These are phyloP conservation scores for Drosophila imparisetae DNA, from an alignment of 2,888 invertebrate species.

Conservation along the genomic window DNA sequence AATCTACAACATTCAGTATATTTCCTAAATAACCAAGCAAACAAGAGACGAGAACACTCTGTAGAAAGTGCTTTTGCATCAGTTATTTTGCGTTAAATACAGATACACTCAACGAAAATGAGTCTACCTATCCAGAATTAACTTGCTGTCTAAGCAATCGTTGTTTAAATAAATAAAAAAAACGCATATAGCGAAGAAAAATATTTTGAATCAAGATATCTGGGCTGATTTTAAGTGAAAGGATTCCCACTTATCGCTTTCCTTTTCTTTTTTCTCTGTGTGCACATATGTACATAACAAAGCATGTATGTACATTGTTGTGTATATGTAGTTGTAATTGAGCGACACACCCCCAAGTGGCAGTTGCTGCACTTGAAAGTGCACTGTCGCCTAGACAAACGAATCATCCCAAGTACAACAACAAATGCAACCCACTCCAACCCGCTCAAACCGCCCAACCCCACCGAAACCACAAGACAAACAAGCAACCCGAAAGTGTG, in stretches of 20 bases:
- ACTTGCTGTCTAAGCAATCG: not conserved
- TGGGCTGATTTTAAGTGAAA: not conserved
- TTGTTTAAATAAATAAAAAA: not conserved
- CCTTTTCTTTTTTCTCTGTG: not conserved
- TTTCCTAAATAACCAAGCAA: conserved; percentile 16
- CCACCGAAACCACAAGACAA: not conserved
- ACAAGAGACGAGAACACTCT: conserved; percentile 22
- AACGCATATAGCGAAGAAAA: not conserved
- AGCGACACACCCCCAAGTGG: conserved; percentile 28
- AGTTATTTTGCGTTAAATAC: not conserved
- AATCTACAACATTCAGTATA: not conserved
- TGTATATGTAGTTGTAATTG: conserved; percentile 23
- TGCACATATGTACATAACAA: not conserved
- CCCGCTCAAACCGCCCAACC: not conserved
- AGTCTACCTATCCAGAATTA: not conserved
- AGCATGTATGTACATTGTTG: not conserved
- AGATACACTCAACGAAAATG: not conserved
- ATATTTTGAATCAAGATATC: not conserved
- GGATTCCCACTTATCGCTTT: not conserved
- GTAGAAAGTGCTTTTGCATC: conserved; percentile 35
- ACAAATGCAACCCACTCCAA: not conserved
- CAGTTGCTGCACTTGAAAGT: conserved; percentile 33
- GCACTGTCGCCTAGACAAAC: conserved; percentile 15
- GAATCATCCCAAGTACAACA: conserved; percentile 4
- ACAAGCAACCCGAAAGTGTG: conserved; percentile 15